Evolutionary conservation across 2,888 invertebrate genomes (phyloP).

Genomic region (Nematopogon swammerdamellus): DNA sequence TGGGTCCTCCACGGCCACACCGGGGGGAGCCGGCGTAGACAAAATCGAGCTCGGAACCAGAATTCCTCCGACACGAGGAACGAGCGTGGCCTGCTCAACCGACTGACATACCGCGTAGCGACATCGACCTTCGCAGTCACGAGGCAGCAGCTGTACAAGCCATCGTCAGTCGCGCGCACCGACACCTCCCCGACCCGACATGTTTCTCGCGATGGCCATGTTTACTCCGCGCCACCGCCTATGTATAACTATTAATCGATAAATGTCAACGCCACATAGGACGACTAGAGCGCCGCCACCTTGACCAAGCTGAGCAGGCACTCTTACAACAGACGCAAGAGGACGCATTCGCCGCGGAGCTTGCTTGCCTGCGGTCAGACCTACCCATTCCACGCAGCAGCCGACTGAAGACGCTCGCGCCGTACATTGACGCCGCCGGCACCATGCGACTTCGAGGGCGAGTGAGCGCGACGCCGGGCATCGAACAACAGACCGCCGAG

Average conservation of each 20-base stretch:
- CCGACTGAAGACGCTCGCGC: background rate
- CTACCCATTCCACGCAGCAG: background rate
- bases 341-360: background rate
- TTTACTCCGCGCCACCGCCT: background rate
- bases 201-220: background rate
- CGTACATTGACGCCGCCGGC: background rate
- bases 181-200: background rate
- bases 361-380: background rate
- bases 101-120: too few species aligned
- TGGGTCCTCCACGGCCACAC: background rate
- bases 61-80: conserved; percentile 4
- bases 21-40: background rate
- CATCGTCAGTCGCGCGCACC: background rate
- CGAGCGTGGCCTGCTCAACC: conserved; percentile 2
- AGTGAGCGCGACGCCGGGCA: background rate
- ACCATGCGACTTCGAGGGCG: conserved; percentile 3
- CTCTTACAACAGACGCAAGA: background rate
- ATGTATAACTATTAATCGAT: background rate
- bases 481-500: background rate
- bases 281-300: background rate
- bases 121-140: background rate
- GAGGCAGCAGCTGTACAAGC: background rate
- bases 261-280: background rate
- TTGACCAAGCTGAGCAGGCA: background rate
- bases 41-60: conserved; percentile 3